Percentiles rank a stretch among this genome's conserved stretches.
phyloP scores from a whole-genome alignment of 2,113 vertebrate genomes.

The Hymenochirus boettgeri region DNA sequence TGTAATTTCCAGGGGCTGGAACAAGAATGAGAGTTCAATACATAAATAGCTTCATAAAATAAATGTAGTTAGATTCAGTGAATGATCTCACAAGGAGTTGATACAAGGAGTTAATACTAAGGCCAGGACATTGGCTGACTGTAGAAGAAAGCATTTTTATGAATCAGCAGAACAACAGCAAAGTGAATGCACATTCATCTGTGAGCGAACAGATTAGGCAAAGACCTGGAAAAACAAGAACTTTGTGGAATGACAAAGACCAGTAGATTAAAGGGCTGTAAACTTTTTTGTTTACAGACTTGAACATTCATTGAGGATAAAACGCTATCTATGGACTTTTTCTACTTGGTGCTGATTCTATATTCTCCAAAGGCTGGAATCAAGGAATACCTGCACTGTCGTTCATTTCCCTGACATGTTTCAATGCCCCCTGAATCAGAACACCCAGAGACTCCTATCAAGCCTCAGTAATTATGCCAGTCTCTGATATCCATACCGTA shows the following conservation, averaged over 20 bases:
- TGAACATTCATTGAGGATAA: no score
- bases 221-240: no score
- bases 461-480: constrained; percentile 16
- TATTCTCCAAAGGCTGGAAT: neutral
- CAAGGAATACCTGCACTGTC: neutral
- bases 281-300: no score
- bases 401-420: no score
- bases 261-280: no score
- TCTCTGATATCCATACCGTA: constrained; percentile 22
- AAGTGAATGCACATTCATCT: neutral
- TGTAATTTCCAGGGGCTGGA: no score
- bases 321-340: no score
- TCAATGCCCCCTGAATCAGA: constrained; percentile 6
- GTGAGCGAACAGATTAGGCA: neutral
- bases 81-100: neutral
- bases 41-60: no score
- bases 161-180: neutral
- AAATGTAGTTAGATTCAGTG: no score
- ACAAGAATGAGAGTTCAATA: no score
- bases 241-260: no score
- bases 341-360: no score
- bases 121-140: neutral
- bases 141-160: neutral
- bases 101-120: neutral
- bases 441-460: neutral